Evolutionary conservation across 1,140 invertebrate species (phyloP).

Genomic region (Ceratoteleas bidentatus): DNA sequence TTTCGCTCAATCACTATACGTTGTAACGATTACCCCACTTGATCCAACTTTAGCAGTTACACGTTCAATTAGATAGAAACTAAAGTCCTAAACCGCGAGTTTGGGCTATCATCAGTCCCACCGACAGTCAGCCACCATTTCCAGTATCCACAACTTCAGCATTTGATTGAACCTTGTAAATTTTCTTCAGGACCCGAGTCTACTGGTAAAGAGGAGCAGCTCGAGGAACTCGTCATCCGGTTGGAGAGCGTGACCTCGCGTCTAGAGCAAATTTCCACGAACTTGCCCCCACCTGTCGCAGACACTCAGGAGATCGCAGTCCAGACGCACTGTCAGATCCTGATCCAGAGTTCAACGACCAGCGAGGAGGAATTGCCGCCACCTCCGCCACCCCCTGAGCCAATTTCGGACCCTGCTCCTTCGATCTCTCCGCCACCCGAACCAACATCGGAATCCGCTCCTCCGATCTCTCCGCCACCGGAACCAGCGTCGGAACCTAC

Average conservation of each 20-base stretch:
- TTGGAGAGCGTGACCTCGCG: conserved; percentile 88
- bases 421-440: too few relatives aligned
- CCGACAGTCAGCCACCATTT: too few relatives aligned
- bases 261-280: conserved; percentile 83
- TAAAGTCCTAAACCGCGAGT: too few relatives aligned
- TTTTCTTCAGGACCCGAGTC: conserved; percentile 70
- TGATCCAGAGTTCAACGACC: conserved; percentile 44
- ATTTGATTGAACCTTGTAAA: too few relatives aligned
- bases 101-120: too few relatives aligned
- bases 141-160: too few relatives aligned
- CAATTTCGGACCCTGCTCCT: conserved; percentile 58
- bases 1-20: too few relatives aligned
- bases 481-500: conserved; percentile 55
- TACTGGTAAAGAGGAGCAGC: conserved; percentile 79
- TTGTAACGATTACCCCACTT: too few relatives aligned
- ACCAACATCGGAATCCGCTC: too few relatives aligned
- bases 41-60: too few relatives aligned
- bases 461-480: too few relatives aligned
- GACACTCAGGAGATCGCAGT: conserved; percentile 78
- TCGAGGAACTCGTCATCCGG: conserved; percentile 87
- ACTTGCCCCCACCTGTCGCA: conserved; percentile 48
- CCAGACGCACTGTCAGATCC: conserved; percentile 70
- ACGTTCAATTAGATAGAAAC: too few relatives aligned
- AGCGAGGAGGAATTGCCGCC: conserved; percentile 73
- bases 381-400: conserved; percentile 36